Evolutionary conservation across 2,888 invertebrate species (phyloP).

Genomic region (Portevinia maculata): DNA sequence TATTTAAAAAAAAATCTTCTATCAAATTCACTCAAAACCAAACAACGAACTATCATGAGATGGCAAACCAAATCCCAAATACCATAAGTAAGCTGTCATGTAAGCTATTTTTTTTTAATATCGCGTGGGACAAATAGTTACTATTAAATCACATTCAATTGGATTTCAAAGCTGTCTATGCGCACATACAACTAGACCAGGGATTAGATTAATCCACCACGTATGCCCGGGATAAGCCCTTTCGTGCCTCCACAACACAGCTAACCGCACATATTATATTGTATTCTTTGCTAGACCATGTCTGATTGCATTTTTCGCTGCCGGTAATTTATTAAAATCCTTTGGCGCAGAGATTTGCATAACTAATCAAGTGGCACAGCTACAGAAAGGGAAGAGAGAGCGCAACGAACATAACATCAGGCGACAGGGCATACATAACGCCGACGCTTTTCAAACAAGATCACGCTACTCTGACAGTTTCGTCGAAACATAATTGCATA

Average conservation of each 20-base stretch:
- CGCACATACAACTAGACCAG: constrained; percentile 9
- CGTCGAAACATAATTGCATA: constrained; percentile 51
- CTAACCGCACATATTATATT: not conserved
- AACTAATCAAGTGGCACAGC: constrained; percentile 66
- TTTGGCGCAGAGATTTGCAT: constrained; percentile 61
- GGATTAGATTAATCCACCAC: constrained; percentile 50
- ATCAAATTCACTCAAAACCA: too few species aligned
- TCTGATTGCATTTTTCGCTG: constrained; percentile 71
- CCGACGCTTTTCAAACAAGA: constrained; percentile 67
- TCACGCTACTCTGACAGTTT: constrained; percentile 60
- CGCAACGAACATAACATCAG: constrained; percentile 16
- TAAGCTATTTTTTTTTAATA: not conserved
- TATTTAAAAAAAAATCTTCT: too few species aligned
- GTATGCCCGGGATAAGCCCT: not conserved
- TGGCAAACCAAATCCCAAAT: too few species aligned
- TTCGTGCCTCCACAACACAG: constrained; percentile 13
- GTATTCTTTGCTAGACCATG: constrained; percentile 49
- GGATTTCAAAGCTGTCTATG: constrained; percentile 29
- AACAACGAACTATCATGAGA: too few species aligned
- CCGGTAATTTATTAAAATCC: constrained; percentile 69
- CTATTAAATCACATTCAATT: constrained; percentile 58
- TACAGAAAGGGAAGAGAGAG: constrained; percentile 1
- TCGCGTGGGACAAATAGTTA: constrained; percentile 42
- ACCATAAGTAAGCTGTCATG: constrained; percentile 31
- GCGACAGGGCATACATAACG: constrained; percentile 44